phyloP scores from a whole-genome alignment of 2,888 invertebrate genomes.

The Caenorhabditis macrosperma region DNA sequence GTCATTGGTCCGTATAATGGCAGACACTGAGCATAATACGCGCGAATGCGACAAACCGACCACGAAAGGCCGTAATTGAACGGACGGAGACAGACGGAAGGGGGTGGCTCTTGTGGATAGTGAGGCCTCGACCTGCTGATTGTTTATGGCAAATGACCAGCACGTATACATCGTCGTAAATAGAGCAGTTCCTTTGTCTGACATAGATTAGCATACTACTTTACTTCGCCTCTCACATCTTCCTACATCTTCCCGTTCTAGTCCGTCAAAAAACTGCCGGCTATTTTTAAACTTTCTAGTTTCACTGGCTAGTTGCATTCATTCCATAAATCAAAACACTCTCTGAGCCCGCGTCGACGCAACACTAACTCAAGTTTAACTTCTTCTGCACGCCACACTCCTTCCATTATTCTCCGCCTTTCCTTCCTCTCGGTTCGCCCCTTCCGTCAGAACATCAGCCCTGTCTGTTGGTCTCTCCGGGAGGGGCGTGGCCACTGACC shows the following conservation, averaged over 20 bases:
- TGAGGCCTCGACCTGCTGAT: constrained; percentile 48
- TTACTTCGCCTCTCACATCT: not conserved
- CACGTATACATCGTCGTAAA: constrained; percentile 23
- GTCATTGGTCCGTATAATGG: constrained; percentile 50
- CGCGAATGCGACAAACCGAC: constrained; percentile 35
- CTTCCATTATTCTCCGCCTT: constrained; percentile 36
- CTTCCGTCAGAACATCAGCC: constrained; percentile 39
- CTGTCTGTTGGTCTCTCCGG: constrained; percentile 8
- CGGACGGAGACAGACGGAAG: constrained; percentile 19
- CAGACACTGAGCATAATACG: constrained; percentile 40
- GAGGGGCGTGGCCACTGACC: constrained; percentile 56
- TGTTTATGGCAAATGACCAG: constrained; percentile 51
- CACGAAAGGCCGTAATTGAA: constrained; percentile 51
- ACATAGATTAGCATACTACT: constrained; percentile 33
- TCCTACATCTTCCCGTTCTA: too few relatives aligned
- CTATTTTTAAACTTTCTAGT: not conserved
- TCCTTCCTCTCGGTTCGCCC: not conserved
- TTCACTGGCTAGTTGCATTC: not conserved
- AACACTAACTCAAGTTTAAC: constrained; percentile 23
- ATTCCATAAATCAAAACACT: constrained; percentile 46
- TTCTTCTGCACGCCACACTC: constrained; percentile 36
- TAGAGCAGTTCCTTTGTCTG: constrained; percentile 10
- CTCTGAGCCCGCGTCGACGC: not conserved
- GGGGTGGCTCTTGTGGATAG: constrained; percentile 34
- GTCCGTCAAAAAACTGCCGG: not conserved